Percentiles rank a stretch among this genome's conserved stretches.
Evolutionary conservation across 2,888 invertebrate genomes (phyloP).

Genomic region (Ennomos erosarius): DNA sequence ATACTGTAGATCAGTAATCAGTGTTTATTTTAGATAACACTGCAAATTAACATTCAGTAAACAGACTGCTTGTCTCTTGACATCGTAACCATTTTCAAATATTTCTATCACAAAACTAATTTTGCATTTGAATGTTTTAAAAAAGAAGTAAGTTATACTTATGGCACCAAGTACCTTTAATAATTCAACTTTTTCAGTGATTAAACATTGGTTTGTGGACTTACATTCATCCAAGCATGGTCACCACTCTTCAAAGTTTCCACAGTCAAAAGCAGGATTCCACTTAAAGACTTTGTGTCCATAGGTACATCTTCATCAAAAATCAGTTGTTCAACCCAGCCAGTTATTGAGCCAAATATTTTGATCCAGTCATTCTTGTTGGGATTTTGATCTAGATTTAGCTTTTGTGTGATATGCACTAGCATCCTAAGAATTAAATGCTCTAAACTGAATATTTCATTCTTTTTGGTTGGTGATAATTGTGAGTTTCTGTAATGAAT

Average conservation of each 20-base stretch:
- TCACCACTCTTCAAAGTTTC: conserved; percentile 57
- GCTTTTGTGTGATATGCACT: conserved; percentile 62
- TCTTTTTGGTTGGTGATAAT: conserved; percentile 67
- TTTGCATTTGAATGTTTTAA: too few species aligned
- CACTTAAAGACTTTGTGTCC: conserved; percentile 88
- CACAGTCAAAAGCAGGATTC: conserved; percentile 83
- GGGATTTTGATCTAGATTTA: neutral
- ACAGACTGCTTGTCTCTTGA: too few species aligned
- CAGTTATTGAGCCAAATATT: conserved; percentile 33
- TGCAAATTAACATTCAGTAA: too few species aligned
- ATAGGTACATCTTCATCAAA: conserved; percentile 84
- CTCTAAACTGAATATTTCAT: conserved; percentile 63
- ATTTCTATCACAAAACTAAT: too few species aligned
- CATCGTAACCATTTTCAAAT: too few species aligned
- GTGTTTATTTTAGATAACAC: too few species aligned
- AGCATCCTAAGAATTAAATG: conserved; percentile 63
- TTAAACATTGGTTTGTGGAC: conserved; percentile 33
- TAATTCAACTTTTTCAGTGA: too few species aligned
- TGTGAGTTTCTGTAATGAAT: conserved; percentile 18
- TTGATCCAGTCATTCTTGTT: neutral
- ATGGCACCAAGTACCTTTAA: too few species aligned
- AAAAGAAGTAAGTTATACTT: too few species aligned
- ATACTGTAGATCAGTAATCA: too few species aligned
- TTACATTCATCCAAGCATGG: conserved; percentile 65
- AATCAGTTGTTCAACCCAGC: conserved; percentile 58